phyloP scores from a whole-genome alignment of 2,797 vertebrate genomes.

The Eurystomus glaucurus region DNA sequence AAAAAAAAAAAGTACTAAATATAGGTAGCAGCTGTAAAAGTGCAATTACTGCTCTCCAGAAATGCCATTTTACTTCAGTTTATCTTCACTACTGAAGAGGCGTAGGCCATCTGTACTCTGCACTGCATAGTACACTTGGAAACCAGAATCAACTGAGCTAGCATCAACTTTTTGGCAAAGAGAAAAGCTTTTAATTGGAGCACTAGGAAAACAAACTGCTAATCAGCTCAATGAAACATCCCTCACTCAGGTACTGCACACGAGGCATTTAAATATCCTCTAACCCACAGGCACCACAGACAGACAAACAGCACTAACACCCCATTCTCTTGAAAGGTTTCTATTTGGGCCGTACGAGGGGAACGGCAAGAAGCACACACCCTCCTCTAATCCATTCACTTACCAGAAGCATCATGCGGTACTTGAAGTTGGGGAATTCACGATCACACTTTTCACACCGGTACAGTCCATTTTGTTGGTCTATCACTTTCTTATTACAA shows the following conservation, averaged over 20 bases:
- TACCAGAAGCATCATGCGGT: slow-evolving; percentile 96
- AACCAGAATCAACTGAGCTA: slow-evolving; percentile 59
- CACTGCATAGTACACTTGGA: slow-evolving; percentile 62
- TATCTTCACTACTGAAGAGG: slow-evolving; percentile 78
- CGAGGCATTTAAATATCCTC: neutral
- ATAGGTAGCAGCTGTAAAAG: slow-evolving; percentile 76
- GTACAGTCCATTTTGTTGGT: slow-evolving; percentile 95
- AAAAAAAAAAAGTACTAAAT: slow-evolving; percentile 71
- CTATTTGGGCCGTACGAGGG: fast-evolving
- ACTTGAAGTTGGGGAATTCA: slow-evolving; percentile 97
- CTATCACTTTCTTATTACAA: slow-evolving; percentile 98
- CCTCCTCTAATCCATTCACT: slow-evolving; percentile 70
- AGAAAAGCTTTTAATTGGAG: slow-evolving; percentile 65
- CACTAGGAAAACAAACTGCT: slow-evolving; percentile 59
- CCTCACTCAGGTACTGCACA: slow-evolving; percentile 33
- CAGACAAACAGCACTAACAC: neutral
- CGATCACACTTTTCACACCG: slow-evolving; percentile 97
- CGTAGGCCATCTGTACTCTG: slow-evolving; percentile 58
- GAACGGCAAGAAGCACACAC: neutral
- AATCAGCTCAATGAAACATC: slow-evolving; percentile 51
- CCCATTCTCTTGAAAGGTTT: fast-evolving
- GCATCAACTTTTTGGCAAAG: slow-evolving; percentile 64
- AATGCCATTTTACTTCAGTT: slow-evolving; percentile 81
- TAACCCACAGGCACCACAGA: neutral
- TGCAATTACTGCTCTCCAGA: slow-evolving; percentile 78